Evolutionary conservation across 2,797 vertebrate species (phyloP).

Genomic region (Morus bassanus): DNA sequence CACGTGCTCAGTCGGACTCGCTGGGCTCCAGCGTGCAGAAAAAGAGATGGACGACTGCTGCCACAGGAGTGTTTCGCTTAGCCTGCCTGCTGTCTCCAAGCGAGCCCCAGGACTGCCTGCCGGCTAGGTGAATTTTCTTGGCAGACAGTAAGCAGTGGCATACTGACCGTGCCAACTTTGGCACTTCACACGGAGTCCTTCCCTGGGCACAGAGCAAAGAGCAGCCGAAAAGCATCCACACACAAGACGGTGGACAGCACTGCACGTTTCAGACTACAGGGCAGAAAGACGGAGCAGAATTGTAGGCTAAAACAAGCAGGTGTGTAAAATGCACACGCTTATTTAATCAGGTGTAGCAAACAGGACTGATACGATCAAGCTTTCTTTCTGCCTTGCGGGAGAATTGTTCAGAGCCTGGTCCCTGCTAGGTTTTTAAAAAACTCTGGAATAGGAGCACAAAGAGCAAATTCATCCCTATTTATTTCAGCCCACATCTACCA

Average conservation of each 20-base stretch:
- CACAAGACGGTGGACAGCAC: accelerated
- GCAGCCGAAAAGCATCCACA: accelerated
- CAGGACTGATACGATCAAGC: not conserved
- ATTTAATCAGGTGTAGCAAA: not conserved
- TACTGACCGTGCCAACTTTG: accelerated
- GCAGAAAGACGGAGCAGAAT: not conserved
- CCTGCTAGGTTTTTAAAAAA: not conserved
- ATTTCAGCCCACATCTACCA: not conserved
- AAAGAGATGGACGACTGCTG: not conserved
- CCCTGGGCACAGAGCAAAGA: not conserved
- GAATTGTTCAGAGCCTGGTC: not conserved
- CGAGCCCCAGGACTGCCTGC: accelerated
- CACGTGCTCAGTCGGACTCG: accelerated
- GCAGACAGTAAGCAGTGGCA: not conserved
- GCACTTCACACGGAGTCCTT: not conserved
- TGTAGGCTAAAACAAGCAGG: not conserved
- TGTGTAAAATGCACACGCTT: not conserved
- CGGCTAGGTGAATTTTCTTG: not conserved
- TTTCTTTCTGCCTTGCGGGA: not conserved
- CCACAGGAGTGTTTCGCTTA: accelerated
- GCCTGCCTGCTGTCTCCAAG: accelerated
- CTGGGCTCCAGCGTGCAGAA: not conserved
- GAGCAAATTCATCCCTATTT: not conserved
- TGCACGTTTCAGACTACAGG: accelerated
- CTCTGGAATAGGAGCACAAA: not conserved